Evolutionary conservation across 2,888 invertebrate genomes (phyloP).

Genomic region (Heliconius ismenius): DNA sequence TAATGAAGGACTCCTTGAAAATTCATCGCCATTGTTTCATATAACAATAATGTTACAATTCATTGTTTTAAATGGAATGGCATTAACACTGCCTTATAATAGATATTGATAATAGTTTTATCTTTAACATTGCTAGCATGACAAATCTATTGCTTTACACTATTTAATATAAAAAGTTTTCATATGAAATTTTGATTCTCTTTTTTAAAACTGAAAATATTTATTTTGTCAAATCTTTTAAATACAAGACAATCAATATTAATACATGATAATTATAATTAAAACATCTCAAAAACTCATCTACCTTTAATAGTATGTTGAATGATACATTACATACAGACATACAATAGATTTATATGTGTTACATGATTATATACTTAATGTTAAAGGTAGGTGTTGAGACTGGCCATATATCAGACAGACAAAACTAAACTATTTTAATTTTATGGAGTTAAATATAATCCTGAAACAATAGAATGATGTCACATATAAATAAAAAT

Average conservation of each 20-base stretch:
- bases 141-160: not conserved
- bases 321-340: too few relatives aligned
- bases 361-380: too few relatives aligned
- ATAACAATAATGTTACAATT: slow-evolving; percentile 29
- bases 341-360: too few relatives aligned
- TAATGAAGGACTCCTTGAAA: not conserved
- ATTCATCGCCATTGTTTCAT: slow-evolving; percentile 17
- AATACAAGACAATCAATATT: not conserved
- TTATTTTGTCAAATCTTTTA: not conserved
- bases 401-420: too few relatives aligned
- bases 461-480: too few relatives aligned
- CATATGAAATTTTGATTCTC: not conserved
- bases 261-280: not conserved
- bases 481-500: too few relatives aligned
- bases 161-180: not conserved
- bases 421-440: too few relatives aligned
- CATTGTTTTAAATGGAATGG: slow-evolving; percentile 6
- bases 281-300: too few relatives aligned
- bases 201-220: not conserved
- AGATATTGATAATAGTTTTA: not conserved
- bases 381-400: too few relatives aligned
- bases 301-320: too few relatives aligned
- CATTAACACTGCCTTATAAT: slow-evolving; percentile 7
- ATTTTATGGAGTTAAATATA: too few relatives aligned
- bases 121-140: not conserved